phyloP scores from a whole-genome alignment of 2,888 invertebrate genomes.

The Anthrax anthrax region DNA sequence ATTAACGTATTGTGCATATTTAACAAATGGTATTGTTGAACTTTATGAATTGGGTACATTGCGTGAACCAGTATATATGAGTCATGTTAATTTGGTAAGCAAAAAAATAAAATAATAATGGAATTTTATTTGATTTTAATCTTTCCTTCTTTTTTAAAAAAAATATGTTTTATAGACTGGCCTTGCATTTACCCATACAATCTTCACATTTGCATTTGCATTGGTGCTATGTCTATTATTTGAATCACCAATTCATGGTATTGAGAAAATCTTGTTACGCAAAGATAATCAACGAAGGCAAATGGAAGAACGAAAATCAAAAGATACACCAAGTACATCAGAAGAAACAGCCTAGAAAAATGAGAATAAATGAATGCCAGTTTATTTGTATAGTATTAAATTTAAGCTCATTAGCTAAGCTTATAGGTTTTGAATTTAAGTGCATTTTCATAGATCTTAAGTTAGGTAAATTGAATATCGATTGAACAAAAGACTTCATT shows the following conservation, averaged over 20 bases:
- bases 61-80: constrained; percentile 45
- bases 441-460: too few relatives aligned
- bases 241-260: constrained; percentile 56
- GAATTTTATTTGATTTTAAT: neutral
- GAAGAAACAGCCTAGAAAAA: constrained; percentile 13
- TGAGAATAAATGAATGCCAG: too few relatives aligned
- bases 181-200: constrained; percentile 42
- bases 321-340: constrained; percentile 9
- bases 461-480: neutral
- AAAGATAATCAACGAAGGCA: constrained; percentile 25
- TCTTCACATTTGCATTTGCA: constrained; percentile 46
- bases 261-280: constrained; percentile 50
- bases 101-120: neutral
- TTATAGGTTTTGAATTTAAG: too few relatives aligned
- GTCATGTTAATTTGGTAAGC: constrained; percentile 47
- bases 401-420: too few relatives aligned
- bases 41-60: constrained; percentile 47
- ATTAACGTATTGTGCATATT: constrained; percentile 56
- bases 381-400: too few relatives aligned
- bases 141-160: neutral
- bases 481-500: neutral
- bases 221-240: constrained; percentile 49
- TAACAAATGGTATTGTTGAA: constrained; percentile 56
- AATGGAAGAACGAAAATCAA: neutral
- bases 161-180: constrained; percentile 34